phyloP scores from a whole-genome alignment of 2,113 vertebrate genomes.

The Chaetodon auriga region DNA sequence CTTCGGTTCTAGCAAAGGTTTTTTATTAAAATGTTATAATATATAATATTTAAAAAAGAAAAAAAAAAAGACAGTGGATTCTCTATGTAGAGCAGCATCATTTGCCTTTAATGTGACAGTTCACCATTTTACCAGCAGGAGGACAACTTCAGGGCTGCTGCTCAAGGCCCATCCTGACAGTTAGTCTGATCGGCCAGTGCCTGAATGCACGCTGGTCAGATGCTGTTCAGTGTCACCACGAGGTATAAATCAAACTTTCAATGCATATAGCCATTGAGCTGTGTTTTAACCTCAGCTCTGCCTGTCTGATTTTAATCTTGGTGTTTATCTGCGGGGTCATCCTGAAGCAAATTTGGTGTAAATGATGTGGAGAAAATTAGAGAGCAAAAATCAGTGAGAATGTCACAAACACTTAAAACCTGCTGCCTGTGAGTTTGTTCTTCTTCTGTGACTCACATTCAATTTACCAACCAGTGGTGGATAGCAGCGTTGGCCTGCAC shows the following conservation, averaged over 20 bases:
- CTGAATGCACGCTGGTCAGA: constrained; percentile 16
- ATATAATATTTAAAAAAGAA: too few relatives aligned
- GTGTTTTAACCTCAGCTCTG: not conserved
- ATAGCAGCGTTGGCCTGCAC: not conserved
- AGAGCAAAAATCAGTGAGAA: not conserved
- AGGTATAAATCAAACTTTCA: not conserved
- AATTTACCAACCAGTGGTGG: not conserved
- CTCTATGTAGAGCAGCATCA: constrained; percentile 5
- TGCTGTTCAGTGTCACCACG: not conserved
- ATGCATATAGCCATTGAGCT: not conserved
- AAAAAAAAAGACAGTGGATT: not conserved
- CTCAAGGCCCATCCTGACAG: not conserved
- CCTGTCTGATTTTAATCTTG: not conserved
- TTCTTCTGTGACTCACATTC: not conserved
- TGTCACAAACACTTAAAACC: not conserved
- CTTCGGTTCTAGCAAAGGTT: not conserved
- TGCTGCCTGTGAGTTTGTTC: not conserved
- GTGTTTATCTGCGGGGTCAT: constrained; percentile 2
- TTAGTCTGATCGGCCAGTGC: not conserved
- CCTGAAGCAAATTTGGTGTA: not conserved
- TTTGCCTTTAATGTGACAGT: constrained; percentile 57
- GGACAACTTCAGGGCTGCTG: constrained; percentile 48
- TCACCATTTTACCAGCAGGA: constrained; percentile 70
- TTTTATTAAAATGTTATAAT: not conserved
- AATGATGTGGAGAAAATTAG: not conserved